phyloP scores from a whole-genome alignment of 2,888 invertebrate species.

The Lycia hirtaria region DNA sequence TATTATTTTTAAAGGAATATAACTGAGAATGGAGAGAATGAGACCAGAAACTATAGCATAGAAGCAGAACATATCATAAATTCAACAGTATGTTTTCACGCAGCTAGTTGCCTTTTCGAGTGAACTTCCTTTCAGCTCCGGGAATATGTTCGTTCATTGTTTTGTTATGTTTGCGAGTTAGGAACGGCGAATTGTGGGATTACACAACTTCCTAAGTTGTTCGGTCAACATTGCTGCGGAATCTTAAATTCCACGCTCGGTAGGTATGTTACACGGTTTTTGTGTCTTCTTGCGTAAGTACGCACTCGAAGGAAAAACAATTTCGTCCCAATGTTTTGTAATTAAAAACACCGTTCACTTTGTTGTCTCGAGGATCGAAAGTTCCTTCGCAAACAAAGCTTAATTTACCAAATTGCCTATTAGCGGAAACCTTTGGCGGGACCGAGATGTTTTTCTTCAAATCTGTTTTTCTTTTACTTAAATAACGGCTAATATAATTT shows the following conservation, averaged over 20 bases:
- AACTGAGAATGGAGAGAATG: conserved; percentile 65
- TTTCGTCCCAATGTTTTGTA: conserved; percentile 37
- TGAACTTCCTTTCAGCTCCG: conserved; percentile 78
- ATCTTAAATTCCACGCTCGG: conserved; percentile 59
- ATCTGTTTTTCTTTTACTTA: conserved; percentile 66
- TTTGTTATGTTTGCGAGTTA: conserved; percentile 83
- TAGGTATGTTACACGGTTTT: conserved; percentile 60
- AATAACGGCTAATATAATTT: conserved; percentile 64
- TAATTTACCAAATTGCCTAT: conserved; percentile 64
- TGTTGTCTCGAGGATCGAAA: conserved; percentile 62
- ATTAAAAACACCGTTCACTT: conserved; percentile 56
- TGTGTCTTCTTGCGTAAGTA: conserved; percentile 58
- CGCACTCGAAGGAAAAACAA: conserved; percentile 16
- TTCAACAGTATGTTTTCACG: conserved; percentile 77
- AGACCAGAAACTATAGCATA: conserved; percentile 70
- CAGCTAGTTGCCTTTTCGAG: conserved; percentile 80
- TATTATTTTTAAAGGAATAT: conserved; percentile 73
- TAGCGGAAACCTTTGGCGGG: conserved; percentile 56
- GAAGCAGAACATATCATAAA: conserved; percentile 76
- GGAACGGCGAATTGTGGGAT: conserved; percentile 80
- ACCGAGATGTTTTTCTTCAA: conserved; percentile 53
- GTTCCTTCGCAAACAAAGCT: conserved; percentile 60
- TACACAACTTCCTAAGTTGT: conserved; percentile 80
- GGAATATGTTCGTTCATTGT: conserved; percentile 80
- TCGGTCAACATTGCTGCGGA: conserved; percentile 73